phyloP scores from a whole-genome alignment of 2,888 invertebrate genomes.

The Mimas tiliae region DNA sequence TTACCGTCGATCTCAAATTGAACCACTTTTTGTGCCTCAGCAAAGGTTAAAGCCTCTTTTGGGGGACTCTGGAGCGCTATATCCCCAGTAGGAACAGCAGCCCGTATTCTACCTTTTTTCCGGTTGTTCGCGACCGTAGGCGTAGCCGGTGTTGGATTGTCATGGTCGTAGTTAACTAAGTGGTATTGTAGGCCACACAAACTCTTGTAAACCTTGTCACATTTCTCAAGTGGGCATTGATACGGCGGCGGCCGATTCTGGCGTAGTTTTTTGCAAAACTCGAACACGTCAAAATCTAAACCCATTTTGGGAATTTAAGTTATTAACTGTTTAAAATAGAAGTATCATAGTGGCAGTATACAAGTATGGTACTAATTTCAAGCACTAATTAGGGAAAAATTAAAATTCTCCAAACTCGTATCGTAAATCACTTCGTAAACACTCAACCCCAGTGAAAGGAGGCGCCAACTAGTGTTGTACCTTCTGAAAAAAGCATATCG shows the following conservation, averaged over 20 bases:
- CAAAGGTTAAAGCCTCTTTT: constrained; percentile 91
- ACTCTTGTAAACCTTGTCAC: constrained; percentile 94
- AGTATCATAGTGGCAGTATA: background rate
- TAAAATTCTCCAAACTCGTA: background rate
- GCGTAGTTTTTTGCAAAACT: constrained; percentile 92
- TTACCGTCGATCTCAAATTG: constrained; percentile 94
- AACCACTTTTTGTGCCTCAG: constrained; percentile 93
- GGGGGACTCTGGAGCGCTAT: constrained; percentile 80
- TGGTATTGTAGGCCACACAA: constrained; percentile 94
- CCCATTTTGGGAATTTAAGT: constrained; percentile 84
- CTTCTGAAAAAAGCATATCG: background rate
- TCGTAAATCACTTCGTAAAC: constrained; percentile 12
- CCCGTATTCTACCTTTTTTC: constrained; percentile 86
- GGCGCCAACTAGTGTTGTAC: constrained; percentile 21
- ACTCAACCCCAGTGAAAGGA: constrained; percentile 19
- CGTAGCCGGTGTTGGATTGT: constrained; percentile 88
- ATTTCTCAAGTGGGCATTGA: constrained; percentile 93
- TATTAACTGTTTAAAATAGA: background rate
- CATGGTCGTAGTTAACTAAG: constrained; percentile 93
- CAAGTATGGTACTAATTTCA: background rate
- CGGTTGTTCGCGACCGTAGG: constrained; percentile 86
- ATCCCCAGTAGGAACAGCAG: constrained; percentile 85
- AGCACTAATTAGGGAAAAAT: background rate
- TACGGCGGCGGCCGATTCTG: constrained; percentile 93
- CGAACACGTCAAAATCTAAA: constrained; percentile 93